Base-by-base conservation (phyloP, 2,888 invertebrate species). In the Hemistola chrysoprasaria region DNA sequence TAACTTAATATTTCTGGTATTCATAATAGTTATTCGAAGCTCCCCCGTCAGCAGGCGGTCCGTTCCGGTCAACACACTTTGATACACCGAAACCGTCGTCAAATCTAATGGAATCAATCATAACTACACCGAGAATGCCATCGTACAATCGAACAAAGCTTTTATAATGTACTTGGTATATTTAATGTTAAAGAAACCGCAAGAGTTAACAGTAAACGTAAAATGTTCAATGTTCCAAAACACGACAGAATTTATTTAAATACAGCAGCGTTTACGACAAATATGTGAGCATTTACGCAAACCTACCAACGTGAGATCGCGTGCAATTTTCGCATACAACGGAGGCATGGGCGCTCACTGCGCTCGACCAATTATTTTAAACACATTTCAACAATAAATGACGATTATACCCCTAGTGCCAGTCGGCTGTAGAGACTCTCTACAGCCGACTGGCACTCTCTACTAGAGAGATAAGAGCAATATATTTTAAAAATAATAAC, bases 371-470 rank as follows among this genome's bases (percentile, higher is more conserved):
- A 88, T 88, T 88, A 88, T 86, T 87, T 86, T 88, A 88, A 88
- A 87, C 72, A 84, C 87, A 81, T 86, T 88, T 87, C 86, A 85
- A 87, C 87, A 86, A n/a, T n/a, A n/a, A 87, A 84, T 82, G 83
- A 84, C 73, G 78, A 78, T 85, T 85, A 86, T 85, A n/a, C n/a
- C n/a, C n/a, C n/a, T n/a, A n/a, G n/a, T n/a, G n/a, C n/a, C n/a
- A n/a, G 81, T 80, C 83, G 79, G 86, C 62, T 70, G 64, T 63
- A 65, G 66, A 59, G 59, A 50, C n/a, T n/a, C n/a, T n/a, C n/a
- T n/a, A n/a, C n/a, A n/a, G n/a, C n/a, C n/a, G n/a, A n/a, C n/a
- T n/a, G n/a, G n/a, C n/a, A n/a, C n/a, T n/a, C n/a, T n/a, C n/a
- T n/a, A n/a, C n/a, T n/a, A n/a, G 61, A 78, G 78, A 78, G 78